A percentile compares a stretch with the other conserved stretches of the same genome.
phyloP scores from a whole-genome alignment of 2,113 vertebrate species.

The Lasiurus cinereus region DNA sequence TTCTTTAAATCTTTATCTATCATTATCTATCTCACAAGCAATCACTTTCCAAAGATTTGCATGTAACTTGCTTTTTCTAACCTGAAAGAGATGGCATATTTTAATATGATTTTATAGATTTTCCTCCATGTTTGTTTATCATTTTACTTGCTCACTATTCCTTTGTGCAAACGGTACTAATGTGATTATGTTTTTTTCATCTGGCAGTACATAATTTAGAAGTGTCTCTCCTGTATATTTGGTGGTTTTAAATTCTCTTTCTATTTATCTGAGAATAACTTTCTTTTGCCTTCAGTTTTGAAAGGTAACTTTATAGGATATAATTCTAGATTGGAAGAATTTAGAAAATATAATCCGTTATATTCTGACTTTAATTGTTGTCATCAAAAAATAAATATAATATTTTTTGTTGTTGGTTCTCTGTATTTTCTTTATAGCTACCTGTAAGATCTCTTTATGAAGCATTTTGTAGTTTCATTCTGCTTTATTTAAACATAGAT shows the following conservation, averaged over 20 bases:
- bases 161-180: background rate
- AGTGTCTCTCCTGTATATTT: background rate
- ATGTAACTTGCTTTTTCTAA: slow-evolving; percentile 38
- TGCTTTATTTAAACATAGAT: background rate
- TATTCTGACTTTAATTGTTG: background rate
- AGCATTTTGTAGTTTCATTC: background rate
- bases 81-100: background rate
- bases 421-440: background rate
- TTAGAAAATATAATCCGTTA: background rate
- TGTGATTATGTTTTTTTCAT: background rate
- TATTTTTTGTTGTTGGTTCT: background rate
- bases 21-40: background rate
- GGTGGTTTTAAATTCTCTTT: background rate
- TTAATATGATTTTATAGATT: background rate
- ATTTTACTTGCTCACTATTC: background rate
- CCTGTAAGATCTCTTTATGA: background rate
- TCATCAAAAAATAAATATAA: background rate
- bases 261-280: slow-evolving; percentile 25
- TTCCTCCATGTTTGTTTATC: background rate
- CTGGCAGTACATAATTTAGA: background rate
- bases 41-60: background rate
- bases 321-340: background rate
- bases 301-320: background rate
- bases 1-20: background rate
- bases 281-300: slow-evolving; percentile 9